Conservation (phyloP, 2,797 vertebrate species). For the Chelmon rostratus region DNA sequence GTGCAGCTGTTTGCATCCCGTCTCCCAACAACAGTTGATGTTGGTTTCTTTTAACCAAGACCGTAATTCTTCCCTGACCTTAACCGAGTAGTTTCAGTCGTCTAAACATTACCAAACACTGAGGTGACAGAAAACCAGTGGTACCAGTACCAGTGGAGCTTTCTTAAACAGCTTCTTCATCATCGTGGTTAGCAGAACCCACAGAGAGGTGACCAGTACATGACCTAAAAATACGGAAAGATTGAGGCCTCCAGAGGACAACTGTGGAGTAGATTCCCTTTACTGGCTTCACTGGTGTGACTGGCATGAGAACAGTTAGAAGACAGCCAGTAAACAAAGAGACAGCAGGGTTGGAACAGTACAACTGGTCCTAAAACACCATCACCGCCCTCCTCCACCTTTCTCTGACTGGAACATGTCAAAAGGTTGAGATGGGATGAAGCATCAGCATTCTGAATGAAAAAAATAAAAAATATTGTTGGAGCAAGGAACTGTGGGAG, state of each 20-base stretch:
- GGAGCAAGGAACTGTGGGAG: no score
- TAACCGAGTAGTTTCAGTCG: not conserved
- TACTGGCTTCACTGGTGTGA: not conserved
- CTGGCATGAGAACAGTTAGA: not conserved
- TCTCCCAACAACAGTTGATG: not conserved
- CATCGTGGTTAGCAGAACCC: not conserved
- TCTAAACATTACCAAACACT: slow-evolving; percentile 3
- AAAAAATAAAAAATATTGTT: not conserved
- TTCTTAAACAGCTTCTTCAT: not conserved
- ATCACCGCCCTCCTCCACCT: not conserved
- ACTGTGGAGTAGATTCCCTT: not conserved
- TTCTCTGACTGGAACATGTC: not conserved
- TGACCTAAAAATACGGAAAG: not conserved
- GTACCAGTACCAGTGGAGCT: not conserved
- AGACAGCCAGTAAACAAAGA: not conserved
- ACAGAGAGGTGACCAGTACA: not conserved
- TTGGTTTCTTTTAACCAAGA: not conserved
- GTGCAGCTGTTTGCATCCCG: not conserved
- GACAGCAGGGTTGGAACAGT: no score
- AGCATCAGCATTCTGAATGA: not conserved
- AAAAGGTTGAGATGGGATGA: not conserved
- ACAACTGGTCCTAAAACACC: no score
- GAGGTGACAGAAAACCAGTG: not conserved
- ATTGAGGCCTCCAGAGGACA: not conserved
- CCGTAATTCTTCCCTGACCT: not conserved